Conservation (phyloP, 2,888 invertebrate genomes). For the Andrena camellia region DNA sequence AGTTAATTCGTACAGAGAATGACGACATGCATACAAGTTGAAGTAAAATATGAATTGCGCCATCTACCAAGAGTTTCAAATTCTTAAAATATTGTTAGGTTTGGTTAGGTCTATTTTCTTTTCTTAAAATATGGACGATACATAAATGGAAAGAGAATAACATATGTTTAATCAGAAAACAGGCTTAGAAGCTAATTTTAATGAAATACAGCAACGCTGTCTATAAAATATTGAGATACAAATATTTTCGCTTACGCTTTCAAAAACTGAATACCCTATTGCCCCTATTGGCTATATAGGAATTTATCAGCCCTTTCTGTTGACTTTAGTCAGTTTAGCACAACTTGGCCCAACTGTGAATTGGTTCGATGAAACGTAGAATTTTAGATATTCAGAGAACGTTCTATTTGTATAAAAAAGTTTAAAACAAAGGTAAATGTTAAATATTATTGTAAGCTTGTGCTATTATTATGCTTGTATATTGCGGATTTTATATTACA, state of each 20-base stretch:
- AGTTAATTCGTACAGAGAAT: background rate
- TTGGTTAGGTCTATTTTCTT: background rate
- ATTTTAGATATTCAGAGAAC: slow-evolving; percentile 29
- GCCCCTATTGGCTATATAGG: slow-evolving; percentile 1
- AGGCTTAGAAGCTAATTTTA: background rate
- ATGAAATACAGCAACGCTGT: background rate
- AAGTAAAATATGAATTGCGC: background rate
- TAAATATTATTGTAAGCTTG: background rate
- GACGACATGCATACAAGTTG: background rate
- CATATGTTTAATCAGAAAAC: background rate
- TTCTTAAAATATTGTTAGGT: background rate
- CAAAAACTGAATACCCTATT: slow-evolving; percentile 14
- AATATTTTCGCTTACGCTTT: too few species aligned
- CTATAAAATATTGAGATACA: background rate
- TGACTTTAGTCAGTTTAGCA: background rate
- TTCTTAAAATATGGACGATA: background rate
- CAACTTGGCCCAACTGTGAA: slow-evolving; percentile 48
- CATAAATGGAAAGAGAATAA: background rate
- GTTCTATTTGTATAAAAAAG: slow-evolving; percentile 25
- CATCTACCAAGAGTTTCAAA: background rate
- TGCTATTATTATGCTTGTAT: background rate
- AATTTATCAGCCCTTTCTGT: background rate
- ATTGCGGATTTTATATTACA: background rate
- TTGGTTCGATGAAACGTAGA: slow-evolving; percentile 59
- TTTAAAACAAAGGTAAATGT: slow-evolving; percentile 37